Evolutionary conservation across 92 coral and sea anemone genomes (phyloP).

Genomic region (Palythoa caribaeorum): DNA sequence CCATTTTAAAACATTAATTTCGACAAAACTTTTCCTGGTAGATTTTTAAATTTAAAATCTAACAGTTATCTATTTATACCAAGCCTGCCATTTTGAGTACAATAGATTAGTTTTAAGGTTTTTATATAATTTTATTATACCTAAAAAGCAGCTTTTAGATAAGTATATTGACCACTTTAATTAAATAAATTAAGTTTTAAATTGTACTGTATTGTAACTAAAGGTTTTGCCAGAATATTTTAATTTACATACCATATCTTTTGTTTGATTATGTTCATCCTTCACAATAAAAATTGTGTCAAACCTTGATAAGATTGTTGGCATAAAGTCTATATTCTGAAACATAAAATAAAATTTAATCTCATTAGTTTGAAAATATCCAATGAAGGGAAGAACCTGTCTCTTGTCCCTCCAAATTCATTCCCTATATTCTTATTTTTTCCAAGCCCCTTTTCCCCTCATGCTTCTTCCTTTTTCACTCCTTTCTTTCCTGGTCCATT

Average conservation of each 20-base stretch:
- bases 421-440: not conserved
- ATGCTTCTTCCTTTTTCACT: not conserved
- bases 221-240: not conserved
- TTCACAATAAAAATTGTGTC: constrained; percentile 96
- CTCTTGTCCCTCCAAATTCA: not conserved
- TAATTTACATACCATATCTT: constrained; percentile 80
- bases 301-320: constrained; percentile 97
- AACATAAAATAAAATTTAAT: not conserved
- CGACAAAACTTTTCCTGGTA: too few relatives aligned
- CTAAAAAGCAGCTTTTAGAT: too few relatives aligned
- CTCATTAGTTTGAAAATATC: not conserved
- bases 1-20: too few relatives aligned
- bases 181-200: too few relatives aligned
- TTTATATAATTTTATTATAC: too few relatives aligned
- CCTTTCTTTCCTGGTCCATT: not conserved
- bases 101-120: too few relatives aligned
- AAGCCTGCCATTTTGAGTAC: too few relatives aligned
- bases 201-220: too few relatives aligned
- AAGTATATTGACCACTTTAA: too few relatives aligned
- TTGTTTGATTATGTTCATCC: constrained; percentile 96
- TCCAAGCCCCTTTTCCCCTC: not conserved
- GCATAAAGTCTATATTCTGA: constrained; percentile 99
- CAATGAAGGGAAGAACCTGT: not conserved
- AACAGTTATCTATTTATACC: not conserved
- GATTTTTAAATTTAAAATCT: not conserved